phyloP scores from a whole-genome alignment of 1,140 invertebrate species.

The Apis dorsata region DNA sequence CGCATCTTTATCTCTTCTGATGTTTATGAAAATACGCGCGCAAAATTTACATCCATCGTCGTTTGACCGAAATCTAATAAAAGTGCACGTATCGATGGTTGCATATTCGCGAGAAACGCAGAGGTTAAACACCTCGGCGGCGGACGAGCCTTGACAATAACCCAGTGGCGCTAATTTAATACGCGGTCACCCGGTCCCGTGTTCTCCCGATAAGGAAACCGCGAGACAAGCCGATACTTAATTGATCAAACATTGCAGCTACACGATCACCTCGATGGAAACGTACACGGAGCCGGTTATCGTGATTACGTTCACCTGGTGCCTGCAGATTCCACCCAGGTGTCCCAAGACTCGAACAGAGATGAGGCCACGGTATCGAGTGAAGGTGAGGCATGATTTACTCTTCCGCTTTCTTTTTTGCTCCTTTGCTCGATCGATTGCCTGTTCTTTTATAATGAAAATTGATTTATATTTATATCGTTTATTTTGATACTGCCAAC shows the following conservation, averaged over 20 bases:
- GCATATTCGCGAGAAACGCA: too few species aligned
- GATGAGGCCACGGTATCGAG: constrained; percentile 79
- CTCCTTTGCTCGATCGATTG: too few species aligned
- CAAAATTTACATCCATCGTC: too few species aligned
- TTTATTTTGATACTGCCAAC: too few species aligned
- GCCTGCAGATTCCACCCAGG: constrained; percentile 84
- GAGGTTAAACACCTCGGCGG: background rate
- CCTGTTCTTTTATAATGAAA: background rate
- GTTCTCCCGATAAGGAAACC: constrained; percentile 49
- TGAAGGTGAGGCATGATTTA: constrained; percentile 65
- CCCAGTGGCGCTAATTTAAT: constrained; percentile 30
- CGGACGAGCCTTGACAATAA: constrained; percentile 50
- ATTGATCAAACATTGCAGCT: constrained; percentile 77
- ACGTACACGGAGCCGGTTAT: constrained; percentile 83
- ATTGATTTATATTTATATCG: too few species aligned
- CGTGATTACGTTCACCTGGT: constrained; percentile 85
- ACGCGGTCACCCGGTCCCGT: constrained; percentile 15
- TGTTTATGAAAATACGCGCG: too few species aligned
- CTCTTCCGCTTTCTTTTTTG: background rate
- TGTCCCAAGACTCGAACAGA: constrained; percentile 84
- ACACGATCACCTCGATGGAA: constrained; percentile 82
- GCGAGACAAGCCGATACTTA: constrained; percentile 23
- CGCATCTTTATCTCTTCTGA: too few species aligned
- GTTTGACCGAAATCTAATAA: too few species aligned
- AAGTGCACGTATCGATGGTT: background rate